These are phyloP conservation scores for Macrophya annulata DNA, from an alignment of 2,888 invertebrate genomes.

Conservation along the genomic window DNA sequence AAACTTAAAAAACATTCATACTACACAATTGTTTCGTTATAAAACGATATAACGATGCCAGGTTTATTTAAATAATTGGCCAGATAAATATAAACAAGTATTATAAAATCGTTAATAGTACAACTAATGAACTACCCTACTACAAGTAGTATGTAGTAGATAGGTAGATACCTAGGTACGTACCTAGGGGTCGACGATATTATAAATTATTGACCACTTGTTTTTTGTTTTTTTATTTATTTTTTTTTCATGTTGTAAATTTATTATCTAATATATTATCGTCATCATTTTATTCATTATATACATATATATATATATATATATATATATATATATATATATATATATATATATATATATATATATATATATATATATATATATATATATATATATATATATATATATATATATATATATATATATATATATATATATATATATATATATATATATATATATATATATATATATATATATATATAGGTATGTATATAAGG, in stretches of 20 bases:
- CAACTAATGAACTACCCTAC: constrained; percentile 5
- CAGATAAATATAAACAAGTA: constrained; percentile 10
- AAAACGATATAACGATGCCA: constrained; percentile 31
- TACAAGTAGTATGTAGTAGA: neutral
- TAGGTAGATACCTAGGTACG: neutral
- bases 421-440: no score
- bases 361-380: no score
- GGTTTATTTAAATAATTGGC: constrained; percentile 44
- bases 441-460: no score
- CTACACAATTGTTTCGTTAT: neutral
- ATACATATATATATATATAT: no score
- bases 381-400: no score
- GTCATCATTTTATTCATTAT: neutral
- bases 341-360: no score
- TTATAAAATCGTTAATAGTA: constrained; percentile 13
- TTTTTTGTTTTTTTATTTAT: neutral
- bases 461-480: no score
- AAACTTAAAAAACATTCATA: neutral
- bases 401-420: no score
- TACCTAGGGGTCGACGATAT: neutral
- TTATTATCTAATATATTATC: no score
- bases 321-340: no score
- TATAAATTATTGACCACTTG: neutral
- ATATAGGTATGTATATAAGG: no score
- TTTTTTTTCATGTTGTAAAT: neutral